phyloP scores from a whole-genome alignment of 2,113 vertebrate species.

The Cepphus grylle region DNA sequence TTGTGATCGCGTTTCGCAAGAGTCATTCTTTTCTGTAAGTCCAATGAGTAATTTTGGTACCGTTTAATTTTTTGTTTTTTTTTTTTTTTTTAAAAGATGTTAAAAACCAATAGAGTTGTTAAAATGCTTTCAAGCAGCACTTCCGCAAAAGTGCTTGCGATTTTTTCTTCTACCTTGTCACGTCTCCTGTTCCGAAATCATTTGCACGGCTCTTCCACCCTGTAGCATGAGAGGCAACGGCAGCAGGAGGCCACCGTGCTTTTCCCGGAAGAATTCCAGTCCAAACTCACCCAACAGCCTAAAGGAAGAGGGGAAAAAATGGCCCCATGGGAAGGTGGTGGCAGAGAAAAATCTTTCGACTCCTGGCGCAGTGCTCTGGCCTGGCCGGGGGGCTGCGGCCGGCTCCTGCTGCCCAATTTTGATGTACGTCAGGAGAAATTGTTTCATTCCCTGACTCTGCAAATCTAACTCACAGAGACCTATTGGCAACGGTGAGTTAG shows the following conservation, averaged over 20 bases:
- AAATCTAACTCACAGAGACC: background rate
- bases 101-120: background rate
- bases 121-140: background rate
- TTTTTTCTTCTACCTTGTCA: background rate
- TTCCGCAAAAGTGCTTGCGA: background rate
- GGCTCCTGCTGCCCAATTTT: background rate
- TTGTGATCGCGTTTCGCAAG: background rate
- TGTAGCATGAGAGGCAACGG: background rate
- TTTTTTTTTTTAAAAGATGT: background rate
- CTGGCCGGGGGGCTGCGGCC: background rate
- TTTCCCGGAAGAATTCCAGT: background rate
- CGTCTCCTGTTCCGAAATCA: background rate
- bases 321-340: background rate
- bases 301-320: background rate
- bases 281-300: background rate
- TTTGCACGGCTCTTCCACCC: background rate
- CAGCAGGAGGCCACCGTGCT: background rate
- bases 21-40: background rate
- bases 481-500: background rate
- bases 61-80: background rate
- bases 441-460: background rate
- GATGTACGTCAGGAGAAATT: accelerated
- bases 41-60: background rate
- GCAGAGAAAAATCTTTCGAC: background rate
- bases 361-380: accelerated